Base-by-base conservation (phyloP, 2,113 vertebrate genomes). In the Myotis davidii region DNA sequence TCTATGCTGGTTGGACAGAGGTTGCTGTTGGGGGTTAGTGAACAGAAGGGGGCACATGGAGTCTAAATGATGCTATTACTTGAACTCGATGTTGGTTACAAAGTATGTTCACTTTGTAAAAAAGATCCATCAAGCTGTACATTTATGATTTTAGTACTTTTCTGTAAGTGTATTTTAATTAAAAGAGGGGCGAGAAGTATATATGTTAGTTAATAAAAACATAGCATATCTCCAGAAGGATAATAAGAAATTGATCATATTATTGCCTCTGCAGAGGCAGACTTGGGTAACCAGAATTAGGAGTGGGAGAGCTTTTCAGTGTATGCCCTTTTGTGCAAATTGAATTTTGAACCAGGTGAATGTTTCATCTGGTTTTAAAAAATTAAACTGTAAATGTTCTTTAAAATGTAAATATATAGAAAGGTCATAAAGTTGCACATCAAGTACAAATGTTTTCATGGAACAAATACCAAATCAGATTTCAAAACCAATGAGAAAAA, bases 391-490 rank as follows among this genome's bases (percentile, higher is more conserved):
- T 34, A 56, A 79, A 65, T 50, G 42, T 65, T 69, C 65, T 90
- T 92, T 92, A 73, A 73, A 88, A 56, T 10, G 65, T 79, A 94
- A 81, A 82, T 16, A 72, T n/a, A 67, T 21, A 87, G 29, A 84
- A 93, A 93, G 32, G 50, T 42, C 56, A 61, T 69, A 85, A 86
- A 42, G 27, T 84, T 52, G 37, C n/a, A 52, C 34, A 69, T 69
- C 13, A 45, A 39, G 54, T 37, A 90, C 52, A 93, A 87, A 84
- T 5, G 11, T 92, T 96, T 94, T 85, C 69, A 88, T 65, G 78
- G 87, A 90, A 95, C 10, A 86, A 76, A 84, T 20, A 72, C 17
- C 79, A 94, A 87, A 56, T 81, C 17, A 82, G 59, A 87, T 94
- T 89, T 70, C 83, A 91, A 87, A 90, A 52, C 56, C 78, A 84